Percentiles rank a stretch among this genome's conserved stretches.
phyloP scores from a whole-genome alignment of 2,888 invertebrate species.

The Meandrusa payeni region DNA sequence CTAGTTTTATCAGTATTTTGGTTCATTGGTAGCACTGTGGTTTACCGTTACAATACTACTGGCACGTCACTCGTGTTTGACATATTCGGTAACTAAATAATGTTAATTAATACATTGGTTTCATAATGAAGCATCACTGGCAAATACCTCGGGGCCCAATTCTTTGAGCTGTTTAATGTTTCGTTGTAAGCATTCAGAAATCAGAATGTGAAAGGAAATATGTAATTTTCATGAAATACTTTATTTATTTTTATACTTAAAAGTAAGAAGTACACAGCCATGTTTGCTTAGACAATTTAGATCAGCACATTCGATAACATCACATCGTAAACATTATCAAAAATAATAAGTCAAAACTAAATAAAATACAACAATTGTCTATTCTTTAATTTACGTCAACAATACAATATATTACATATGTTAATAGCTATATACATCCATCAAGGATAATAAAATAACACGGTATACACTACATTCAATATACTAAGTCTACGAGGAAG shows the following conservation, averaged over 20 bases:
- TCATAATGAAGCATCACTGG: no score
- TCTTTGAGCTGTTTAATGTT: no score
- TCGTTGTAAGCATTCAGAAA: no score
- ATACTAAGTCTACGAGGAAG: no score
- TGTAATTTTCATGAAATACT: conserved; percentile 9
- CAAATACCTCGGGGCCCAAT: no score
- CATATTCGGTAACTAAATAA: no score
- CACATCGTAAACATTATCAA: neutral
- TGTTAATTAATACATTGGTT: no score
- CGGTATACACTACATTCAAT: neutral
- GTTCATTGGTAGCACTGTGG: no score
- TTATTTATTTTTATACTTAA: conserved; percentile 49
- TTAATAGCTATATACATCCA: no score
- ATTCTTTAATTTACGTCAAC: conserved; percentile 5
- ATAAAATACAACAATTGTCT: conserved; percentile 21
- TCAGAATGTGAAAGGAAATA: conserved; percentile 7
- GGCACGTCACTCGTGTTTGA: no score
- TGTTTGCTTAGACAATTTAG: conserved; percentile 45
- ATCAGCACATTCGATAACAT: conserved; percentile 21
- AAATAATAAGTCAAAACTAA: conserved; percentile 5
- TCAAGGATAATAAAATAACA: conserved; percentile 1
- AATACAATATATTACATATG: neutral
- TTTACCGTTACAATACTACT: no score
- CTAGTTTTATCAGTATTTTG: no score
- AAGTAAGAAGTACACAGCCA: conserved; percentile 75